These are phyloP conservation scores for Dicaeum eximium DNA, from an alignment of 2,113 vertebrate species.

Conservation along the genomic window DNA sequence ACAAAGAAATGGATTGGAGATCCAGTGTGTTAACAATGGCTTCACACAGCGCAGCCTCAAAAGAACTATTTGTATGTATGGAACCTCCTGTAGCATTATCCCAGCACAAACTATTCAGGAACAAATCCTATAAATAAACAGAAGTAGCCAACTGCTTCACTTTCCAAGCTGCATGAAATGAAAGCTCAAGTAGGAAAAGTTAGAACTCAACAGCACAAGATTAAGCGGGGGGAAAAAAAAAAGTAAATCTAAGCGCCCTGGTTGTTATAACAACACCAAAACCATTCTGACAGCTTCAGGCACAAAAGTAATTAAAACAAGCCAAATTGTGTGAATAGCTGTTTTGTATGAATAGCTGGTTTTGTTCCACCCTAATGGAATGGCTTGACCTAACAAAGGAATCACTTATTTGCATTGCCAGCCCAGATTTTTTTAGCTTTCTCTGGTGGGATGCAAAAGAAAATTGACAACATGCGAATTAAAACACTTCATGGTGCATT, in stretches of 20 bases:
- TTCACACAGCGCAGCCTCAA: not conserved
- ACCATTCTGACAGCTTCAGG: not conserved
- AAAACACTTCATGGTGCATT: not conserved
- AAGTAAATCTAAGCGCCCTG: not conserved
- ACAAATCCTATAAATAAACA: slow-evolving; percentile 21
- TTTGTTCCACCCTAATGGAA: slow-evolving; percentile 2
- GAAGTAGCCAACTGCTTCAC: not conserved
- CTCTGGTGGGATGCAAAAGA: not conserved
- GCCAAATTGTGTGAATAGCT: not conserved
- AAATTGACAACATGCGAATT: not conserved
- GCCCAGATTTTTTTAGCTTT: not conserved
- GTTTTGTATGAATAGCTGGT: slow-evolving; percentile 1
- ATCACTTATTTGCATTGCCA: not conserved
- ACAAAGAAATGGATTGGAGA: not conserved
- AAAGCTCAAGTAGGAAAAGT: not conserved
- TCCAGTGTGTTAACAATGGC: not conserved
- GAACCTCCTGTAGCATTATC: not conserved
- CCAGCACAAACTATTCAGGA: not conserved
- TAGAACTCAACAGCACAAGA: not conserved
- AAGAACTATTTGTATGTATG: not conserved
- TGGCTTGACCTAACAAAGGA: not conserved
- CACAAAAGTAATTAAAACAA: slow-evolving; percentile 44
- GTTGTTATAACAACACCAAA: slow-evolving; percentile 16
- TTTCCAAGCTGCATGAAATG: not conserved
- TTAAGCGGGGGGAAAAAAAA: not conserved